Evolutionary conservation across 2,888 invertebrate species (phyloP), one percentile per base, ranked within the genome.

Genomic region (Deilephila elpenor): DNA sequence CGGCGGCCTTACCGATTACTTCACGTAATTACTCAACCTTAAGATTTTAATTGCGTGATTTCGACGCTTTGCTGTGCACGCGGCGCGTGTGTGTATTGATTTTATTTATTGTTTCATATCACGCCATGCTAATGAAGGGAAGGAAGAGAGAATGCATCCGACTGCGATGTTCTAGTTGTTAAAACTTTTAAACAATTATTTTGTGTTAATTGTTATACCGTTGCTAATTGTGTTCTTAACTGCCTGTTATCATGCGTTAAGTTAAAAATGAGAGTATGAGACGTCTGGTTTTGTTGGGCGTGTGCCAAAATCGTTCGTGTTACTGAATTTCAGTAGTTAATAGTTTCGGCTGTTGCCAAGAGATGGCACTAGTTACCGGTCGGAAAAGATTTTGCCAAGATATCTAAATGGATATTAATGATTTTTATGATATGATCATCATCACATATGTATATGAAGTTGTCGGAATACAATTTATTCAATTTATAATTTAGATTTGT

Each of bases 1-100:
- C 25, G 56, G 51, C 51, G 67, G 67, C 67, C 67, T 67, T 67
- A 25, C 17, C 51, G 44, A 67, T 67, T 51, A 67, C 44, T 67
- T 25, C 44, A 51, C 67, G 25, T 67, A 67, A 67, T 67, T 67
- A 67, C 67, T 67, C 67, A 67, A 67, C 67, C 67, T 67, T 67
- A 67, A 4, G 51, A 67, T 51, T 67, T 67, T 67, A 67, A 67
- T 67, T 67, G 67, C 44, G 25, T 44, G 67, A 67, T 67, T 67
- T 67, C 67, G 51, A 25, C 51, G 67, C 67, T 51, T 44, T 67
- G 7, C 25, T 56, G 67, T 44, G 37, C 20, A 64, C 20, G 51
- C 67, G 32, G 60, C 29, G 2, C 2, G 32, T 29, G 67, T 67
- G 51, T 67, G 51, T 5, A 7, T 67, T 25, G 67, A 32, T 8